phyloP scores from a whole-genome alignment of 2,113 vertebrate species.

The Nycticryphes semicollaris region DNA sequence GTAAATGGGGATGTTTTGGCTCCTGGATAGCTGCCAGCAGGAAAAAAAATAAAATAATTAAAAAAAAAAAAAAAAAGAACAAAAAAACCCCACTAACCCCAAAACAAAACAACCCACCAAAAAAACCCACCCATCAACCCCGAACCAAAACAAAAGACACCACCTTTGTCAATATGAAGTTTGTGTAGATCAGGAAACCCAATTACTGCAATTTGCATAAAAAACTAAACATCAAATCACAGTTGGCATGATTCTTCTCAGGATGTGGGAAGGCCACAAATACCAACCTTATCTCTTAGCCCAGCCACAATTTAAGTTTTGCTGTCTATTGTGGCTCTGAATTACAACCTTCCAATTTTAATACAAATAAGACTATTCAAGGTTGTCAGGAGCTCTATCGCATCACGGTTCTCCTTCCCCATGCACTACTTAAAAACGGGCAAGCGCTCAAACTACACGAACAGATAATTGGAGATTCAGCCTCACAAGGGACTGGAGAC shows the following conservation, averaged over 20 bases:
- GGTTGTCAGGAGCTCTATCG: neutral
- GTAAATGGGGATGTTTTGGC: neutral
- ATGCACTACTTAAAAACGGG: neutral
- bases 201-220: neutral
- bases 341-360: neutral
- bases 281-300: slow-evolving; percentile 17
- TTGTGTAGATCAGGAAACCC: neutral
- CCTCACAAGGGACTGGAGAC: neutral
- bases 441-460: neutral
- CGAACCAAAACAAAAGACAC: neutral
- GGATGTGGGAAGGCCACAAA: slow-evolving; percentile 17
- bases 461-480: neutral
- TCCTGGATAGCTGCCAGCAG: neutral
- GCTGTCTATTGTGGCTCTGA: neutral
- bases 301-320: neutral
- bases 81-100: too few species aligned
- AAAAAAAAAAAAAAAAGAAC: too few species aligned
- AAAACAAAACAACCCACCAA: too few species aligned
- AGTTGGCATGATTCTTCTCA: neutral
- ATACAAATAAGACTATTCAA: neutral
- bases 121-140: too few species aligned
- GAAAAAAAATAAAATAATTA: neutral
- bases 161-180: neutral
- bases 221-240: slow-evolving; percentile 5
- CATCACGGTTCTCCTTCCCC: neutral